Percentiles rank a stretch among this genome's conserved stretches.
These are phyloP conservation scores for Odontocerum albicorne DNA, from an alignment of 2,888 invertebrate genomes.

Conservation along the genomic window DNA sequence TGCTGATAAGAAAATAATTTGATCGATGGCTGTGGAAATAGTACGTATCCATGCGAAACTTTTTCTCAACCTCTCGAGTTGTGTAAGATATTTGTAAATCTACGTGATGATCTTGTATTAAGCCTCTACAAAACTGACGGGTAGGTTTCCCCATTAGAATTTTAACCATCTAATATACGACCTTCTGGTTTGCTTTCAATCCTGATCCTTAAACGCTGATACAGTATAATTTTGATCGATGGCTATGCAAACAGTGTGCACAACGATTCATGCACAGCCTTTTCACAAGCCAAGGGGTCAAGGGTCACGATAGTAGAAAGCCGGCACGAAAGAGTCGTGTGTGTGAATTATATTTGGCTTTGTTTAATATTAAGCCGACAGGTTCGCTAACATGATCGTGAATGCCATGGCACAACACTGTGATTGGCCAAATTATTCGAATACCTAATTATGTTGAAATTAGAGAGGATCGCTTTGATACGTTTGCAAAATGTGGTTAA, in stretches of 20 bases:
- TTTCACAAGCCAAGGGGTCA: conserved; percentile 27
- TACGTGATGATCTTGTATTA: too few relatives aligned
- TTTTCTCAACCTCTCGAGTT: too few relatives aligned
- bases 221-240: conserved; percentile 30
- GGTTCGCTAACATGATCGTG: background rate
- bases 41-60: too few relatives aligned
- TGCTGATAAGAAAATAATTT: too few relatives aligned
- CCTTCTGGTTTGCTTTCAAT: conserved; percentile 22
- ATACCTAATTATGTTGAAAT: too few relatives aligned
- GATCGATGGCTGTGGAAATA: too few relatives aligned
- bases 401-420: conserved; percentile 3
- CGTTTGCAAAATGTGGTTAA: too few relatives aligned
- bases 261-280: conserved; percentile 17
- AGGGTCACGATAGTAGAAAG: conserved; percentile 27
- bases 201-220: conserved; percentile 25
- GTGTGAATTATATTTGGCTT: conserved; percentile 15
- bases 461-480: too few relatives aligned
- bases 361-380: conserved; percentile 4
- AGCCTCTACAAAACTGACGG: too few relatives aligned
- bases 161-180: too few relatives aligned
- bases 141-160: too few relatives aligned
- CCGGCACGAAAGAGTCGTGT: conserved; percentile 14
- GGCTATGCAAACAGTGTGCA: conserved; percentile 20
- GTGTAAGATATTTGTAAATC: too few relatives aligned
- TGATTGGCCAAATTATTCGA: conserved; percentile 9